A percentile compares a stretch with the other conserved stretches of the same genome.
phyloP scores from a whole-genome alignment of 2,797 vertebrate species.

The Spatula clypeata region DNA sequence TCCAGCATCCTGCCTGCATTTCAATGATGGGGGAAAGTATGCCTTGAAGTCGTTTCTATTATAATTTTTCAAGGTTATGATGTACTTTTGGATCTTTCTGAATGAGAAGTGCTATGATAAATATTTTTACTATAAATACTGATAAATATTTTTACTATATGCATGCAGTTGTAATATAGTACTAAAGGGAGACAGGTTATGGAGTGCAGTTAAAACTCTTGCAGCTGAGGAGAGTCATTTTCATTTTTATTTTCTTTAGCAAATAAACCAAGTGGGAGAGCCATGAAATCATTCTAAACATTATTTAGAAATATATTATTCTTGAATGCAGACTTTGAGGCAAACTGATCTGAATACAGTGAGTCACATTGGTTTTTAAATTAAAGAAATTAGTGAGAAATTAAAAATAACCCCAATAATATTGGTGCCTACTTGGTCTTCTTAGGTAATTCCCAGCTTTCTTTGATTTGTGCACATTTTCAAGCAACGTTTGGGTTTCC shows the following conservation, averaged over 20 bases:
- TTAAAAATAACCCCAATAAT: not conserved
- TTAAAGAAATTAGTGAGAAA: not conserved
- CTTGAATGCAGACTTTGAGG: not conserved
- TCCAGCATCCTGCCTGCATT: conserved; percentile 24
- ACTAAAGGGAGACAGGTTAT: not conserved
- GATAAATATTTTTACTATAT: not conserved
- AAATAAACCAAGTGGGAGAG: not conserved
- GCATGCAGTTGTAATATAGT: not conserved
- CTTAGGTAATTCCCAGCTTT: not conserved
- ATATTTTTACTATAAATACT: not conserved
- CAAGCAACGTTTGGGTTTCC: not conserved
- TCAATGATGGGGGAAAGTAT: conserved; percentile 18
- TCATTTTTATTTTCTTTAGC: not conserved
- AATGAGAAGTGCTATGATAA: not conserved
- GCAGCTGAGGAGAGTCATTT: not conserved
- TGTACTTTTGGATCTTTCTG: conserved; percentile 19
- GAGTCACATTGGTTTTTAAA: not conserved
- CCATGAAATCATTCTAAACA: not conserved
- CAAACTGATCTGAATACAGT: not conserved
- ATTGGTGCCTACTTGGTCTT: not conserved
- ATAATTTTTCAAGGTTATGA: conserved; percentile 55
- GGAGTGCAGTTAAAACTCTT: not conserved
- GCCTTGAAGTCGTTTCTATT: not conserved
- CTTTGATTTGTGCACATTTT: not conserved
- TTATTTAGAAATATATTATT: not conserved